Conservation (phyloP, 2,888 invertebrate species). For the Platypus cylindrus region DNA sequence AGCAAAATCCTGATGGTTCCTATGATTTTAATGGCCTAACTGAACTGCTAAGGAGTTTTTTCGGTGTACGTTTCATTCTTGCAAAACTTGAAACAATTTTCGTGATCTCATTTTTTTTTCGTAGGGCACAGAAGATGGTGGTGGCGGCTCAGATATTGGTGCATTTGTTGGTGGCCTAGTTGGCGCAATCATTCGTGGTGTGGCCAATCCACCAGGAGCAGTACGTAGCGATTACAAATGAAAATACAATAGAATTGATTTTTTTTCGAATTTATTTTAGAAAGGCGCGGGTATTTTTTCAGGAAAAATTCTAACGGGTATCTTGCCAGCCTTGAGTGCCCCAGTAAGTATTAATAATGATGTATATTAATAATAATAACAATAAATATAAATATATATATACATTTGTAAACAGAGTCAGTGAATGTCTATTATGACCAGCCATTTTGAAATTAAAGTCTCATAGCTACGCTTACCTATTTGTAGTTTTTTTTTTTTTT, state of each 20-base stretch:
- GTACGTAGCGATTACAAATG: constrained; percentile 20
- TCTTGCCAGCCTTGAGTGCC: constrained; percentile 33
- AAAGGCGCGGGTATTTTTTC: constrained; percentile 32
- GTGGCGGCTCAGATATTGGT: constrained; percentile 35
- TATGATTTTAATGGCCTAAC: constrained; percentile 33
- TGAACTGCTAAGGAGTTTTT: constrained; percentile 30
- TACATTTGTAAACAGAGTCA: neutral
- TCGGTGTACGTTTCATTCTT: constrained; percentile 27
- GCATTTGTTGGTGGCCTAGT: constrained; percentile 32
- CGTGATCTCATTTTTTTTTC: neutral
- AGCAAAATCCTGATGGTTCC: constrained; percentile 33
- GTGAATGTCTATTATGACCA: no score
- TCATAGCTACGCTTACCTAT: no score
- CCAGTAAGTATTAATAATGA: constrained; percentile 32
- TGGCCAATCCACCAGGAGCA: constrained; percentile 33
- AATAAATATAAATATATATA: constrained; percentile 2
- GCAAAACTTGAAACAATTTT: neutral
- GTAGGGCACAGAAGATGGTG: constrained; percentile 27
- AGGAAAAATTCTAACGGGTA: constrained; percentile 29
- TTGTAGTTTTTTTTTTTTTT: no score
- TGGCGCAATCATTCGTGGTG: constrained; percentile 32
- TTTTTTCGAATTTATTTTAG: constrained; percentile 23
- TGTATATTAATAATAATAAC: neutral
- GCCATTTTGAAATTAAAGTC: no score
- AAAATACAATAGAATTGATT: neutral